Conservation (phyloP, 2,113 vertebrate species). For the Hypanus sabinus region DNA sequence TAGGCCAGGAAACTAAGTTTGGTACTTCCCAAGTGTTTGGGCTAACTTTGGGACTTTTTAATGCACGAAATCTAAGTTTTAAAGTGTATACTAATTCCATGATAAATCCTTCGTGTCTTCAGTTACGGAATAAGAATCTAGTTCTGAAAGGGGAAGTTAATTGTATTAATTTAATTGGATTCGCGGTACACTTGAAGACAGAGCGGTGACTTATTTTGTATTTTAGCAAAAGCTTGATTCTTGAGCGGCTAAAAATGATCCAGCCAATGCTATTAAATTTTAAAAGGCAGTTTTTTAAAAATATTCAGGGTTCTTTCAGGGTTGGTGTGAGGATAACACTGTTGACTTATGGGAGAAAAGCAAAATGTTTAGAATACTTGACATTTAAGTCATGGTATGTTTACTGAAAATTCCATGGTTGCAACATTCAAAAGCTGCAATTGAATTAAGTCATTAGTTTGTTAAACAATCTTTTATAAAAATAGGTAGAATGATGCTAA, state of each 20-base stretch:
- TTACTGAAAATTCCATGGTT: slow-evolving; percentile 12
- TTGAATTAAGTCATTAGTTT: neutral
- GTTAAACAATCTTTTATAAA: neutral
- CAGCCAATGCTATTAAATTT: neutral
- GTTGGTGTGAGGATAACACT: neutral
- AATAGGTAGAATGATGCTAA: neutral
- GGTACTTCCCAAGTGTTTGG: slow-evolving; percentile 1
- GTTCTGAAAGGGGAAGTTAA: neutral
- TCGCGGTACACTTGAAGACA: neutral
- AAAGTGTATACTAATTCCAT: neutral
- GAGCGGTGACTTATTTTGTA: no score
- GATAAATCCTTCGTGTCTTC: neutral
- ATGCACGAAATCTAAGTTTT: no score
- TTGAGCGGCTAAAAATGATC: no score
- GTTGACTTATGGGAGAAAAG: neutral
- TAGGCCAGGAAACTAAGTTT: neutral
- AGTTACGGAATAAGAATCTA: neutral
- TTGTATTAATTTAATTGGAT: neutral
- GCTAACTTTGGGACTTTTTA: neutral
- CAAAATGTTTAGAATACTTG: neutral
- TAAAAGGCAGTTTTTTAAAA: neutral
- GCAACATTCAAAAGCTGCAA: neutral
- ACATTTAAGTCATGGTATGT: neutral
- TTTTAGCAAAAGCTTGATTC: neutral
- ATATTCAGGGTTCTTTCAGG: no score